phyloP scores from a whole-genome alignment of 2,888 invertebrate species.

The Resseliella maxima region DNA sequence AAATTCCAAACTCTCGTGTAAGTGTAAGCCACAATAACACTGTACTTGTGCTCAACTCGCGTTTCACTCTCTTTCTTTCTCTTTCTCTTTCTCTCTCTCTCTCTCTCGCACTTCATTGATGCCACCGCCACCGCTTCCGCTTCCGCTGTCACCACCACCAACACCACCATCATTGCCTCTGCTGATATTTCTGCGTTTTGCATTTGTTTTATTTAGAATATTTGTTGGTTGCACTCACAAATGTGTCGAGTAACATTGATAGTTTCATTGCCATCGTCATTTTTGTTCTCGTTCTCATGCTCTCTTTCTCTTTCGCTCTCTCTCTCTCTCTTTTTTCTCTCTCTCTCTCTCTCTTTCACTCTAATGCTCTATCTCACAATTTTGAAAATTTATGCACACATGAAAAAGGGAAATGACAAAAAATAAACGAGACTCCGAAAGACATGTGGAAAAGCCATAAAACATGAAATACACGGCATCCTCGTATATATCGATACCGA shows the following conservation, averaged over 20 bases:
- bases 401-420: not conserved
- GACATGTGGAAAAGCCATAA: slow-evolving; percentile 17
- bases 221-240: not conserved
- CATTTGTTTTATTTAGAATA: slow-evolving; percentile 49
- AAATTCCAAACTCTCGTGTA: slow-evolving; percentile 13
- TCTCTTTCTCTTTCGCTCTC: too few species aligned
- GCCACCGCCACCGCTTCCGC: too few species aligned
- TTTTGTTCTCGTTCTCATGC: not conserved
- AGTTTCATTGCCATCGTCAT: not conserved
- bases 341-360: too few species aligned
- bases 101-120: too few species aligned
- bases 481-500: not conserved
- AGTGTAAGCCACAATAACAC: slow-evolving; percentile 18
- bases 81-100: too few species aligned
- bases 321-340: too few species aligned
- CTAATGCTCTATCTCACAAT: too few species aligned
- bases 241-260: not conserved
- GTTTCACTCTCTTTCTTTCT: too few species aligned
- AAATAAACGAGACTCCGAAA: not conserved
- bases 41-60: too few species aligned
- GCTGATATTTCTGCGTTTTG: not conserved
- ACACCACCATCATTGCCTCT: too few species aligned
- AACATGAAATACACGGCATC: not conserved
- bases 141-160: too few species aligned
- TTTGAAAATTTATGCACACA: too few species aligned